Base-by-base conservation (phyloP, 2,888 invertebrate species). In the Pachycephus smyrnensis region DNA sequence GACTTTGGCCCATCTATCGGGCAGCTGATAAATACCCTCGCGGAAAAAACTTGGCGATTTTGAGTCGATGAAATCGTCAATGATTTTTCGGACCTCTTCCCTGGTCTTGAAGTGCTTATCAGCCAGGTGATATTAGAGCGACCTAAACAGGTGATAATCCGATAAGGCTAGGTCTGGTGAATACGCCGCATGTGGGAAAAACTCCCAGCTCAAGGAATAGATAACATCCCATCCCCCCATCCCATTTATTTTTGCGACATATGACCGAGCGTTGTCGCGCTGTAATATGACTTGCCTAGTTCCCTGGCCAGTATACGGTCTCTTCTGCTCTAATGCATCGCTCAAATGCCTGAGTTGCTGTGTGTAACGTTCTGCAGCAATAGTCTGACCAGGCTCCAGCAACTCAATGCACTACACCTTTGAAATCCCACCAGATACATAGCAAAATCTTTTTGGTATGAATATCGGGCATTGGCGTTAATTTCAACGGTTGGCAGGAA, bases 351-450 rank as follows among this genome's bases (percentile, higher is more conserved):
- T 78, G 78, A 80, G 35, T 78, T 81, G 75, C 15, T 69, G 31
- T 30, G 11, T 11, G n/a, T 69, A 69, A 31, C 69, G 69, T 69
- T 23, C 4, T 11, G 32, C 35, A 68, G 6, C 71, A 15, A 81
- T 12, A 23, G 82, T 80, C 75, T 77, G n/a, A 33, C 77, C 80
- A 68, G 75, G 69, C 55, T 55, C n/a, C 1, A 82, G 68, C 40
- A 78, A 69, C 77, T 81, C 81, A 71, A 80, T 79, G 40, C 77
- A 73, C 73, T 80, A 81, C 75, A n/a, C 80, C 80, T 35, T 79
- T 79, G 74, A 69, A 77, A 75, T 82, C 81, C 81, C 81, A 82
- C 80, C 76, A 82, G 12, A 83, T 75, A 81, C 82, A 80, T 69
- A 81, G 75, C 73, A 83, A 32, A 79, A 76, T 75, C 81, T 78